Base-by-base conservation (phyloP, 2,888 invertebrate species). In the Agelastica alni region DNA sequence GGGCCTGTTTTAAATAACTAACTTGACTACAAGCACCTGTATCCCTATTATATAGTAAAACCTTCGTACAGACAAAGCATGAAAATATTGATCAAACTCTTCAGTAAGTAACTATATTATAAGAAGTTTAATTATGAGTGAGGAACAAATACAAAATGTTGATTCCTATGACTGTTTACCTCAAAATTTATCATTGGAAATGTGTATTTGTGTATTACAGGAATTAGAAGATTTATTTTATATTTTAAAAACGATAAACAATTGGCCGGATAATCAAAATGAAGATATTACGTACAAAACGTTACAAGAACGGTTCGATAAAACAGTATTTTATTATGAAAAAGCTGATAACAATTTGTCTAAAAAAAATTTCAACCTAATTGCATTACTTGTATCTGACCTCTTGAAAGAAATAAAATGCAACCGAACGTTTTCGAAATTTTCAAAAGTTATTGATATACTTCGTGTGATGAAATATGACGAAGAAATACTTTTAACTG, bases 191-290 rank as follows among this genome's bases (percentile, higher is more conserved):
- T 43, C 37, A 32, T n/a, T 32, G 18, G 28, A 58, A 39, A 46
- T 64, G 28, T 45, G 53, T 9, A 36, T 56, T 12, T 54, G 39
- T 18, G 22, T 56, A 30, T 28, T 67, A 16, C 41, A 51, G 37
- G 62, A 67, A 52, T 30, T 36, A 12, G 46, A 62, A 12, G 60
- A 65, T 42, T 53, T 60, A 57, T 30, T 67, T 14, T 39, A 32
- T 10, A 63, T 65, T 36, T 46, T 67, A 34, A 58, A 56, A 44
- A 34, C 47, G n/a, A 56, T 63, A 9, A 46, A 56, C 18, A 53
- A 53, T 4, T 61, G 61, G 59, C 53, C 57, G 10, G 54, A 56
- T 39, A 14, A 47, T 3, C 44, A 51, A 14, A 45, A 53, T 31
- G 43, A 53, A 6, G 17, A 53, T 1, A 26, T 55, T 17, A 44